Conservation (phyloP, 2,113 vertebrate species). For the Brachyistius frenatus region DNA sequence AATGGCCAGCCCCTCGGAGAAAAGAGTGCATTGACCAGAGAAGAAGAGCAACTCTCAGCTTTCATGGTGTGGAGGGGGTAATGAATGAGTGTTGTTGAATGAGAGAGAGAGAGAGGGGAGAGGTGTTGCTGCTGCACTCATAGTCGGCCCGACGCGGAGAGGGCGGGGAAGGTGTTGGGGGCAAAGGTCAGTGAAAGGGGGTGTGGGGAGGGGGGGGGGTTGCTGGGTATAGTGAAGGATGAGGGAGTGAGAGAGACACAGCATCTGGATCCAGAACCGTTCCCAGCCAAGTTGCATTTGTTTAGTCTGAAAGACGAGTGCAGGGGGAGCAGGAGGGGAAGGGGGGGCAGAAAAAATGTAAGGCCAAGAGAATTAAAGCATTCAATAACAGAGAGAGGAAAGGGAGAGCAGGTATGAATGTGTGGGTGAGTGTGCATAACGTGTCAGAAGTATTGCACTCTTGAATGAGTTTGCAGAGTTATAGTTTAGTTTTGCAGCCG, state of each 20-base stretch:
- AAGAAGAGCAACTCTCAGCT: constrained; percentile 72
- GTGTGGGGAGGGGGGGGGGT: not conserved
- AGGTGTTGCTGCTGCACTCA: constrained; percentile 74
- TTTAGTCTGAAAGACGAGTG: constrained; percentile 94
- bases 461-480: constrained; percentile 1
- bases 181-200: constrained; percentile 50
- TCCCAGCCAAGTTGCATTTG: constrained; percentile 97
- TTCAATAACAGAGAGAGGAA: constrained; percentile 50
- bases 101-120: constrained; percentile 59
- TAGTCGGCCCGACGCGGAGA: constrained; percentile 55
- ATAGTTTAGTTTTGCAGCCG: constrained; percentile 9
- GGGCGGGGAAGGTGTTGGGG: constrained; percentile 34
- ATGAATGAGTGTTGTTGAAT: constrained; percentile 68
- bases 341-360: constrained; percentile 43
- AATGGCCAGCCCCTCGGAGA: constrained; percentile 80
- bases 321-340: constrained; percentile 31
- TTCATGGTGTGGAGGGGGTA: constrained; percentile 76
- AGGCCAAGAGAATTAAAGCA: constrained; percentile 62
- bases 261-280: constrained; percentile 95
- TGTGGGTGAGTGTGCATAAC: constrained; percentile 21
- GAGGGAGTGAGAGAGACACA: constrained; percentile 84
- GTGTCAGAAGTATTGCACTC: not conserved
- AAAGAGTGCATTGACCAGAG: constrained; percentile 42
- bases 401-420: constrained; percentile 52
- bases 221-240: constrained; percentile 52